Evolutionary conservation across 2,113 vertebrate genomes (phyloP), one percentile per base, ranked within the genome.

Genomic region (Lampris megalopsis): DNA sequence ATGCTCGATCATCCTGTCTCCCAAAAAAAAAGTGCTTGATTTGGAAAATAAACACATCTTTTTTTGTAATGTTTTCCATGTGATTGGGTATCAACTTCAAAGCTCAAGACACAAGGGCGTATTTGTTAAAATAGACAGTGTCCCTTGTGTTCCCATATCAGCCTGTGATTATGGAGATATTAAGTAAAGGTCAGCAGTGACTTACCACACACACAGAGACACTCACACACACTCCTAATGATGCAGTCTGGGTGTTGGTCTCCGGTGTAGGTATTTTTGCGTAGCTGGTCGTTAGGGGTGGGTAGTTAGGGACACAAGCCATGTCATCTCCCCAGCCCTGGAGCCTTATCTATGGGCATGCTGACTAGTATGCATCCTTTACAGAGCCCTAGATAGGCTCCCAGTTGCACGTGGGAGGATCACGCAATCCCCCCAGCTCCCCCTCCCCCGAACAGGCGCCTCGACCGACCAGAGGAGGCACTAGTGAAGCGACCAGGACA

Each of bases 271-370:
- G 43, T 66, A 9, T 5, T 2, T 45, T 6, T 38, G 37, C 41
- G 37, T 6, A 52, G n/a, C 10, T 10, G 42, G 71, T 64, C 71
- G 54, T 79, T 73, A 72, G 65, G 47, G 65, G 47, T 71, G 45
- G 7, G 53, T n/a, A n/a, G 54, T 37, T 43, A n/a, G 6, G 11
- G 54, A 54, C 45, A 2, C 10, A 3, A 7, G 56, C 65, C 7
- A 6, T 10, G 11, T 67, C 84, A 81, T 88, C 83, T 63, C 65
- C 40, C 68, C 60, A 11, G 68, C 43, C 50, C 56, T 60, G 49
- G 54, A 2, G 40, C 56, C 42, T 89, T 83, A 88, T 91, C 87
- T 79, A 45, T 86, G 83, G 81, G 42, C 77, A 81, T 73, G 73
- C 69, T 0, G 0, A 63, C 53, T 52, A 1, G 54, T 43, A 13